Evolutionary conservation across 2,888 invertebrate genomes (phyloP), one percentile per base, ranked within the genome.

Genomic region (Muschampia staudingeri): DNA sequence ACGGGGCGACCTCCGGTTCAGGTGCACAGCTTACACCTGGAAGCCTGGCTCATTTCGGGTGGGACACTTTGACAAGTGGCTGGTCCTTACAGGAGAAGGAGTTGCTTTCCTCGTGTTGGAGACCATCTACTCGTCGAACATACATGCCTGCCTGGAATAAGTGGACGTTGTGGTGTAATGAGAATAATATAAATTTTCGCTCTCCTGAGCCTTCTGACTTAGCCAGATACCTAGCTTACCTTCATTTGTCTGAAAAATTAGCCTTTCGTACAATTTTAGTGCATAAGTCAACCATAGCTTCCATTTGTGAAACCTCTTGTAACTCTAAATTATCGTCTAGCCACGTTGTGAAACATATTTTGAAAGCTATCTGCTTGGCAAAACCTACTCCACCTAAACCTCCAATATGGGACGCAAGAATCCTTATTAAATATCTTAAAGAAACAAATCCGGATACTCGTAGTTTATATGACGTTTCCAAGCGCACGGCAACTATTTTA

Each of bases 231-330:
- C 71, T 87, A 69, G 84, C 81, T 12, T 40, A 85, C 30, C 56
- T 87, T 30, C 82, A 75, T 72, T 6, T 84, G 8, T 56, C 42
- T 14, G 77, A 87, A 40, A 16, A 48, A 11, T 75, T 88, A 25
- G 82, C 87, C 5, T 84, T 84, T 42, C 67, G 85, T 12, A 83
- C 87, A 19, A 87, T 87, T 78, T 69, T 85, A 0, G 84, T 88
- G 4, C 87, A 87, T 81, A 87, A 87, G 76, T 88, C 87, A 2
- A 85, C 84, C 11, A 83, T 86, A 69, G 73, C 83, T 4, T 82
- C 87, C 3, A 52, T 87, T 70, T 86, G 86, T 48, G 82, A 86
- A 56, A 84, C 83, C 3, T 61, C 56, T 19, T 19, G 56, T 56
- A 56, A 56, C 19, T 19, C 56, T 19, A 9, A 9, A 8, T 19